phyloP scores from a whole-genome alignment of 1,140 invertebrate genomes.

The Halesus radiatus region DNA sequence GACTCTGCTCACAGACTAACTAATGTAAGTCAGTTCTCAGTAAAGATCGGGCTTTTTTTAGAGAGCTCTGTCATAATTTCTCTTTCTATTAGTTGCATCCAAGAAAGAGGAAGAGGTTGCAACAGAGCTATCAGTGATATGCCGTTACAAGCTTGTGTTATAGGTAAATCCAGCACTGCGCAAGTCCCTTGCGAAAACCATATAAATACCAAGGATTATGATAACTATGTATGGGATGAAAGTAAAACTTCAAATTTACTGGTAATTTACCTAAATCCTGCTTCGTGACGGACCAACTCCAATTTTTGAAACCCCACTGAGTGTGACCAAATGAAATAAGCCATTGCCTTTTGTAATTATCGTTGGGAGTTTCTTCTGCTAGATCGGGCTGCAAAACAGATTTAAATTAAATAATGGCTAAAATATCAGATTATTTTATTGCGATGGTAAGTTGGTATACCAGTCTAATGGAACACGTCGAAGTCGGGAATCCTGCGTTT shows the following conservation, averaged over 20 bases:
- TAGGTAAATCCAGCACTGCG: too few relatives aligned
- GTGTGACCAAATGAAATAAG: constrained; percentile 68
- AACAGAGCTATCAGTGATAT: too few relatives aligned
- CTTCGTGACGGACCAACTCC: constrained; percentile 68
- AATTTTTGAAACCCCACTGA: constrained; percentile 70
- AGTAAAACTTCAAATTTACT: not conserved
- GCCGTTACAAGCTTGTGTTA: too few relatives aligned
- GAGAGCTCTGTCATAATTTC: too few relatives aligned
- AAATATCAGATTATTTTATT: constrained; percentile 3
- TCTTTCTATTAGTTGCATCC: too few relatives aligned
- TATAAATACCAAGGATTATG: too few relatives aligned
- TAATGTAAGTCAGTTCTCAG: too few relatives aligned
- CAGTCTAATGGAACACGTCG: constrained; percentile 67
- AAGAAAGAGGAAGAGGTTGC: too few relatives aligned
- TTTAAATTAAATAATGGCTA: constrained; percentile 16
- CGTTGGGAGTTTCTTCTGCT: constrained; percentile 54
- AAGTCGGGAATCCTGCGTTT: constrained; percentile 64
- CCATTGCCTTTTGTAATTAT: constrained; percentile 61
- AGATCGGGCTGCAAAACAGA: constrained; percentile 62
- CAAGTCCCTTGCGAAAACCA: too few relatives aligned
- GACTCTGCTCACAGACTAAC: too few relatives aligned
- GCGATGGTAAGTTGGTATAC: constrained; percentile 56
- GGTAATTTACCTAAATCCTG: constrained; percentile 68
- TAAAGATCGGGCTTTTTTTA: too few relatives aligned
- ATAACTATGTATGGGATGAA: too few relatives aligned